Evolutionary conservation across 1,140 invertebrate species (phyloP).

Genomic region (Coenobita brevimanus): DNA sequence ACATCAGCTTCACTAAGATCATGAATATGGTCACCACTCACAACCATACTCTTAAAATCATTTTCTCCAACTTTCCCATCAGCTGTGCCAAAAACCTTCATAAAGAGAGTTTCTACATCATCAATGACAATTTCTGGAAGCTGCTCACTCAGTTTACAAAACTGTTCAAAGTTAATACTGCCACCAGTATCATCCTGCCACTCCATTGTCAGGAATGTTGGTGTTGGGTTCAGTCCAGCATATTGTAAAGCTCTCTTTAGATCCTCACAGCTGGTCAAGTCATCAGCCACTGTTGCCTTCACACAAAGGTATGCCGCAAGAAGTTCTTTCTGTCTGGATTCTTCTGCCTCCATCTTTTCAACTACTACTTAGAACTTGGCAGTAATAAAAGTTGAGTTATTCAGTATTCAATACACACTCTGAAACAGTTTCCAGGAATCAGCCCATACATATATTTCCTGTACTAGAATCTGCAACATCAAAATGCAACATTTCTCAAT

Average conservation of each 20-base stretch:
- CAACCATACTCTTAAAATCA: slow-evolving; percentile 50
- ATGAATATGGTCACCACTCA: background rate
- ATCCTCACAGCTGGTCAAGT: slow-evolving; percentile 48
- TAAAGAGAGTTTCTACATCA: slow-evolving; percentile 50
- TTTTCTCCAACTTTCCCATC: slow-evolving; percentile 56
- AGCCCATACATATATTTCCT: too few species aligned
- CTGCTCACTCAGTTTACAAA: slow-evolving; percentile 45
- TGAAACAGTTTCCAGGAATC: too few species aligned
- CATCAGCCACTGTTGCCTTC: slow-evolving; percentile 60
- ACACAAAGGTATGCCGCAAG: slow-evolving; percentile 66
- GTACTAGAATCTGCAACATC: too few species aligned
- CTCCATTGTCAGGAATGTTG: slow-evolving; percentile 35
- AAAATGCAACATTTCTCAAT: too few species aligned
- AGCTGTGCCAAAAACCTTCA: slow-evolving; percentile 58
- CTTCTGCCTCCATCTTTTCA: slow-evolving; percentile 38
- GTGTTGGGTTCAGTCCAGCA: slow-evolving; percentile 63
- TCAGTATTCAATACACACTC: too few species aligned
- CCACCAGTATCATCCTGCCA: slow-evolving; percentile 51
- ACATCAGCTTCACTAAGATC: slow-evolving; percentile 58
- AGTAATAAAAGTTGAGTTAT: too few species aligned
- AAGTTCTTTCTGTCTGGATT: slow-evolving; percentile 52
- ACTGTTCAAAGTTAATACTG: slow-evolving; percentile 50
- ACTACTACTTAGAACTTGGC: too few species aligned
- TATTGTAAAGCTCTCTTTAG: slow-evolving; percentile 62
- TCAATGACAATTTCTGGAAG: slow-evolving; percentile 41